Percentiles rank a stretch among this genome's conserved stretches.
Evolutionary conservation across 2,888 invertebrate species (phyloP).

Genomic region (Philereme vetulata): DNA sequence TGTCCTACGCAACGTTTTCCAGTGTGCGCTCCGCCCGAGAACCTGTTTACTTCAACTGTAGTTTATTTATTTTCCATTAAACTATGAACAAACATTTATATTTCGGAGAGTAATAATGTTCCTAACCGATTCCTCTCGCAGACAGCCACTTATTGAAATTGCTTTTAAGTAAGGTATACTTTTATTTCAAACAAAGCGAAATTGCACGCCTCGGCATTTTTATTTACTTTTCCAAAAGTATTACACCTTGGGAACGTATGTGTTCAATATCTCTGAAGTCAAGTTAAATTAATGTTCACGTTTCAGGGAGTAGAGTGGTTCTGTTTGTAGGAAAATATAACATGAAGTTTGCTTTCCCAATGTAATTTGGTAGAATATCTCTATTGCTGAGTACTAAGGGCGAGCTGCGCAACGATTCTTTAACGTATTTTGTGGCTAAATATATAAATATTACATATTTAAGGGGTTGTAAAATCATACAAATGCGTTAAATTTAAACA

Average conservation of each 20-base stretch:
- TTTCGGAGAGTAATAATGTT: no score
- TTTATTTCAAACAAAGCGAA: conserved; percentile 53
- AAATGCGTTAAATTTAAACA: no score
- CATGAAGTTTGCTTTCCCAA: no score
- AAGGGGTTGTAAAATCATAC: no score
- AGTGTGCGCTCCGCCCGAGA: no score
- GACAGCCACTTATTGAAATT: conserved; percentile 25
- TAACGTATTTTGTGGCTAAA: no score
- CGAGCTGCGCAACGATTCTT: no score
- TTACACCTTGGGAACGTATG: conserved; percentile 38
- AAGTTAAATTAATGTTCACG: conserved; percentile 23
- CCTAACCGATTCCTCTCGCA: conserved; percentile 5
- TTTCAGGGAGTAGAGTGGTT: conserved; percentile 3
- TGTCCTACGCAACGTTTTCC: no score
- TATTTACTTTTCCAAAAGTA: conserved; percentile 55
- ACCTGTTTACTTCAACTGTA: neutral
- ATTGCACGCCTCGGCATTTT: conserved; percentile 54
- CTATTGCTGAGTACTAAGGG: no score
- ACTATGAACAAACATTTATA: neutral
- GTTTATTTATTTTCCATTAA: neutral
- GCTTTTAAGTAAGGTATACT: conserved; percentile 16
- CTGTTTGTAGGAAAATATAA: conserved; percentile 4
- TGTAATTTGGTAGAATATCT: no score
- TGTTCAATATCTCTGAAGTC: conserved; percentile 31
- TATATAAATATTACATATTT: no score